Evolutionary conservation across 2,797 vertebrate genomes (phyloP).

Genomic region (Falco berigora): DNA sequence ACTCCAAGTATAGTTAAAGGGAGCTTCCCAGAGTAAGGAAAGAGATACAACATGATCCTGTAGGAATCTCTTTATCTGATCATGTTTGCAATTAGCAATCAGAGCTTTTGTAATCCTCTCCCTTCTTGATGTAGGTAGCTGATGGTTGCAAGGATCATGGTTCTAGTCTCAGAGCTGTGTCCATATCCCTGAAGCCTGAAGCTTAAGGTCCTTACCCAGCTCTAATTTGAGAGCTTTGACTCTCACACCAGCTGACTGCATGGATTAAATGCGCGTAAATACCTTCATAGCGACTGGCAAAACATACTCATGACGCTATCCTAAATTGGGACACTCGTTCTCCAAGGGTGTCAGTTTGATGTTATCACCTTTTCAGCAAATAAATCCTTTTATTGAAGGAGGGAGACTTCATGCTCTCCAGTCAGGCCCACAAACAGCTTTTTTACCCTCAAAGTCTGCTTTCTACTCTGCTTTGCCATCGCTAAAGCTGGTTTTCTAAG

Average conservation of each 20-base stretch:
- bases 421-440: background rate
- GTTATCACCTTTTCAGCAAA: conserved; percentile 28
- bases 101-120: background rate
- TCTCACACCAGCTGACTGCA: conserved; percentile 45
- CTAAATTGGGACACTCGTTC: conserved; percentile 28
- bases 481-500: background rate
- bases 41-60: background rate
- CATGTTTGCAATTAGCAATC: background rate
- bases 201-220: conserved; percentile 41
- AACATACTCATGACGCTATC: background rate
- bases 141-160: background rate
- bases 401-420: background rate
- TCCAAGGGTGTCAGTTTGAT: conserved; percentile 6
- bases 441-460: background rate
- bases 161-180: background rate
- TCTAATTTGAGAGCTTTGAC: conserved; percentile 65
- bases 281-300: conserved; percentile 38
- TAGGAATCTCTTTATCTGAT: background rate
- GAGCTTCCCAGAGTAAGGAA: background rate
- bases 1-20: background rate
- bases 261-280: conserved; percentile 58
- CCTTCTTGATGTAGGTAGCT: background rate
- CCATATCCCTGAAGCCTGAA: conserved; percentile 18
- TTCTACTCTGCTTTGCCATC: background rate
- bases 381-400: background rate